These are phyloP conservation scores for Entomobrya multifasciata DNA, from an alignment of 2,888 invertebrate genomes.

Conservation along the genomic window DNA sequence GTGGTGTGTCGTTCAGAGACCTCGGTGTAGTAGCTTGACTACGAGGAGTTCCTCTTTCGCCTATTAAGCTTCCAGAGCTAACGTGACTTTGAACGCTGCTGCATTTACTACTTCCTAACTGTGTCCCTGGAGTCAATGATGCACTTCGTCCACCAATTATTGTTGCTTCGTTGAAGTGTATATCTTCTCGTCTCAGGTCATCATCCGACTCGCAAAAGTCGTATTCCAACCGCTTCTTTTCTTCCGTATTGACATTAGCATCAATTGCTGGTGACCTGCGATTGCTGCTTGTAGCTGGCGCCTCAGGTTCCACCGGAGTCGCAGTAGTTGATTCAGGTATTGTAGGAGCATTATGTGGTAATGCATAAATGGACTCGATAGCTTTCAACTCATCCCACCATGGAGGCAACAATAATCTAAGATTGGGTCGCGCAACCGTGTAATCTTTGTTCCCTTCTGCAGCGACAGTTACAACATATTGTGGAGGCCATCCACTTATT, in stretches of 20 bases:
- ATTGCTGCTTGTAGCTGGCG: constrained; percentile 82
- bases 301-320: constrained; percentile 60
- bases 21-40: constrained; percentile 84
- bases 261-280: constrained; percentile 45
- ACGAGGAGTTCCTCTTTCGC: constrained; percentile 91
- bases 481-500: constrained; percentile 86
- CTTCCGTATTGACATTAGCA: constrained; percentile 82
- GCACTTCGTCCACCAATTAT: constrained; percentile 79
- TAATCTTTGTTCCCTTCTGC: constrained; percentile 81
- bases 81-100: constrained; percentile 95
- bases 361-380: constrained; percentile 81
- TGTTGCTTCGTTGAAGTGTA: constrained; percentile 84
- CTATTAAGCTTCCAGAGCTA: constrained; percentile 89
- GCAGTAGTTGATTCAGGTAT: constrained; percentile 62
- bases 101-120: constrained; percentile 89
- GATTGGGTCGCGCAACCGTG: constrained; percentile 93
- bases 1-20: constrained; percentile 96
- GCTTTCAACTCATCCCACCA: constrained; percentile 96
- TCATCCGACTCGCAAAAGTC: constrained; percentile 94
- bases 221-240: constrained; percentile 84
- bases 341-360: constrained; percentile 74
- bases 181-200: constrained; percentile 92
- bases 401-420: constrained; percentile 94
- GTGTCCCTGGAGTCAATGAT: constrained; percentile 78
- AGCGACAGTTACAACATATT: constrained; percentile 84